Percentiles rank a stretch among this genome's conserved stretches.
Evolutionary conservation across 1,140 invertebrate species (phyloP).

Genomic region (Sitophilus oryzae): DNA sequence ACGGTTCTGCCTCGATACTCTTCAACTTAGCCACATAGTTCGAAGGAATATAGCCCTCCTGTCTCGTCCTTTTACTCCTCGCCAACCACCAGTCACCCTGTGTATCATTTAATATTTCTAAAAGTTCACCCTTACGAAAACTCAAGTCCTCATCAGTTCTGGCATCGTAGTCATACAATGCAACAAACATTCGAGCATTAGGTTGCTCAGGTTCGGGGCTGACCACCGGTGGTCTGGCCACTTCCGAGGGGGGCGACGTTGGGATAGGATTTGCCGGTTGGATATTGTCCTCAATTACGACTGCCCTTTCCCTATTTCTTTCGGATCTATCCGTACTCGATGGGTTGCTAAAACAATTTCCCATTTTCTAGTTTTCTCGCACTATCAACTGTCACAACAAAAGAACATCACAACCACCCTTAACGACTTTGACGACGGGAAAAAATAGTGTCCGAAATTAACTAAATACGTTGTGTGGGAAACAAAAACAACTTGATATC

Average conservation of each 20-base stretch:
- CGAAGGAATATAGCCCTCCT: conserved; percentile 98
- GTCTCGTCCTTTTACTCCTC: conserved; percentile 85
- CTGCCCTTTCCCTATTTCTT: conserved; percentile 47
- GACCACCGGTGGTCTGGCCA: conserved; percentile 53
- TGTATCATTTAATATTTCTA: conserved; percentile 97
- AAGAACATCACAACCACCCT: conserved; percentile 8
- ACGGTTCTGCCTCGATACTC: conserved; percentile 99
- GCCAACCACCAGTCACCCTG: conserved; percentile 99
- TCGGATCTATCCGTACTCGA: conserved; percentile 59
- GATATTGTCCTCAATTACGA: conserved; percentile 49
- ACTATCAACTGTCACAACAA: conserved; percentile 27
- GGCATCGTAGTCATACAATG: conserved; percentile 98
- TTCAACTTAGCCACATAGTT: conserved; percentile 99
- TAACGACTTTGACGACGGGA: neutral
- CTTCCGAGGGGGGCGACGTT: conserved; percentile 59
- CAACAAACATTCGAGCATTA: conserved; percentile 87
- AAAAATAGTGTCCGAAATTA: neutral
- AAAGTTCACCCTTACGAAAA: conserved; percentile 96
- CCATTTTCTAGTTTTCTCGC: conserved; percentile 48
- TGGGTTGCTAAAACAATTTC: conserved; percentile 66
- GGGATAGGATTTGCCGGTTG: conserved; percentile 54
- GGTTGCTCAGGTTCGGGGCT: conserved; percentile 57
- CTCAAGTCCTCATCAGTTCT: conserved; percentile 97
- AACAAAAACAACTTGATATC: neutral
- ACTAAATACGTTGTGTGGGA: neutral